Percentiles rank a stretch among this genome's conserved stretches.
These are phyloP conservation scores for Lasioglossum morio DNA, from an alignment of 2,888 invertebrate species.

Conservation along the genomic window DNA sequence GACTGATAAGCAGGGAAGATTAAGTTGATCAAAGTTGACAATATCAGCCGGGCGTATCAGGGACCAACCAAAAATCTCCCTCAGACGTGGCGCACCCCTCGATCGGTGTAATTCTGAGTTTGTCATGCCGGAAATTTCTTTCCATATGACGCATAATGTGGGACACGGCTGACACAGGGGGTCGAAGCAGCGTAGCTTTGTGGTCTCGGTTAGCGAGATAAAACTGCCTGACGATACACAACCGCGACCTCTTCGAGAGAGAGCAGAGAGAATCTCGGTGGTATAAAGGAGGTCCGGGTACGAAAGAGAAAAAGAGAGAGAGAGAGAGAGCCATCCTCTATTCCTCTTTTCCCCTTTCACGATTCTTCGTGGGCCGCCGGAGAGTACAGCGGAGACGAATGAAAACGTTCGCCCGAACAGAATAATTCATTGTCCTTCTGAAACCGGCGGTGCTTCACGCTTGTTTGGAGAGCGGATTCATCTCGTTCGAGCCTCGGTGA, in stretches of 20 bases:
- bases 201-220: constrained; percentile 64
- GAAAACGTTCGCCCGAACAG: constrained; percentile 79
- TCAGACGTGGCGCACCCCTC: constrained; percentile 21
- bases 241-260: constrained; percentile 39
- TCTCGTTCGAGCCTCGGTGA: constrained; percentile 62
- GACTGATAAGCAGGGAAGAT: neutral
- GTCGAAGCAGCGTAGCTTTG: constrained; percentile 32
- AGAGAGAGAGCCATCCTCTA: constrained; percentile 38
- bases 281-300: constrained; percentile 22
- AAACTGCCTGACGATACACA: constrained; percentile 69
- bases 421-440: constrained; percentile 80
- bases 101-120: constrained; percentile 54
- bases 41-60: neutral
- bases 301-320: neutral
- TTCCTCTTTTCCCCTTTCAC: constrained; percentile 51
- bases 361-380: constrained; percentile 52
- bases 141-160: constrained; percentile 55
- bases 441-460: constrained; percentile 74
- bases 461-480: constrained; percentile 74
- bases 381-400: constrained; percentile 72
- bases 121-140: constrained; percentile 64
- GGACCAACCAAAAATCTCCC: neutral
- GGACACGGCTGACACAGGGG: constrained; percentile 38
- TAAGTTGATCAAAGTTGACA: neutral
- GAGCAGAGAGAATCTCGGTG: constrained; percentile 34